Base-by-base conservation (phyloP, 2,797 vertebrate species). In the Girardinus metallicus region DNA sequence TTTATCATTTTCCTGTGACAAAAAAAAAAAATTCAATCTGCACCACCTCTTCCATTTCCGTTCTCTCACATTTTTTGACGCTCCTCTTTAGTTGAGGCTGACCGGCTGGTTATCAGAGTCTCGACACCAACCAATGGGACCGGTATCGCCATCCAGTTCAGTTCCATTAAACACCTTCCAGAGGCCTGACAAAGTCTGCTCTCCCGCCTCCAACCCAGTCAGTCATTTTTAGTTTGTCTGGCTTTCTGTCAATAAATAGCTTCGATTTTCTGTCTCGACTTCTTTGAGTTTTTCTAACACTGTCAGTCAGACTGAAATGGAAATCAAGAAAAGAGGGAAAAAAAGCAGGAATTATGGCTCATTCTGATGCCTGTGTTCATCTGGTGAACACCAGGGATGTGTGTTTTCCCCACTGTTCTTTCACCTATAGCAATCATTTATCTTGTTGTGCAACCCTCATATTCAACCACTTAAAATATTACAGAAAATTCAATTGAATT, bases 91-190 rank as follows among this genome's bases (percentile, higher is more conserved):
- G 85, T 84, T 75, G 78, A 86, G 72, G 84, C 85, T 87, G 90
- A 89, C 90, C 86, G 75, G 76, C 82, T 89, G 85, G 91, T 93
- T 95, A 95, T 96, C 93, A 75, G 80, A 57, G 82, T 81, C 81
- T 74, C 85, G 88, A 85, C 88, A 87, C 75, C 77, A 64, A 87
- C 77, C 79, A 75, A 21, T 34, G 73, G 73, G 73, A 81, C 80
- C 80, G 83, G 78, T 88, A 84, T 90, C 80, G 15, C 85, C 86
- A 89, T 90, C 90, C 90, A 77, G 85, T 76, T 81, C 73, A 41
- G 9, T 79, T 86, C 82, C 75, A 88, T 89, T 88, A 86, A 86
- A 88, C 78, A 81, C 79, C 64, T 87, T 83, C 82, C 53, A 64
- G 51, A 85, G 68, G 64, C 75, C 73, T 70, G 75, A 71, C 76